phyloP scores from a whole-genome alignment of 2,113 vertebrate genomes.

The Aix galericulata region DNA sequence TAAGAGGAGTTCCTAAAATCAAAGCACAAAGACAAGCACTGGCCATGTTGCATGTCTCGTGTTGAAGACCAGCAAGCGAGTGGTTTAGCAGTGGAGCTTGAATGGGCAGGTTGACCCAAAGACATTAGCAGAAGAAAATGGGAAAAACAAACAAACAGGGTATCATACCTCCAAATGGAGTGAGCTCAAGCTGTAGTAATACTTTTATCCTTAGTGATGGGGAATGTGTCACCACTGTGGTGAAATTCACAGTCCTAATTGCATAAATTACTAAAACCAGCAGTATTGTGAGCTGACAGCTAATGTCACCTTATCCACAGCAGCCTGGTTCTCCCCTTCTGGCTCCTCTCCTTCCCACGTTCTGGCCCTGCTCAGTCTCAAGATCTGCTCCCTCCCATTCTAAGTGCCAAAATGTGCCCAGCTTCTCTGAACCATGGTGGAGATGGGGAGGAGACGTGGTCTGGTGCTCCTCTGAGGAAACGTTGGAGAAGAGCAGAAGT shows the following conservation, averaged over 20 bases:
- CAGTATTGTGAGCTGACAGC: background rate
- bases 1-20: conserved; percentile 53
- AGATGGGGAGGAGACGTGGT: background rate
- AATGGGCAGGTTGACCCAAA: background rate
- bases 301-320: background rate
- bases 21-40: conserved; percentile 10
- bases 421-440: background rate
- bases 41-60: background rate
- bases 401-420: background rate
- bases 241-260: background rate
- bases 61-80: background rate
- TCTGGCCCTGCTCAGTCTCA: background rate
- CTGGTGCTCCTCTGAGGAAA: background rate
- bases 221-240: background rate
- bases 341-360: background rate
- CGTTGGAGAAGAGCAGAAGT: background rate
- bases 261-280: background rate
- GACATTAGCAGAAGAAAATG: background rate
- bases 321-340: background rate
- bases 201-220: background rate
- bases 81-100: background rate
- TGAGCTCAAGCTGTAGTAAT: background rate
- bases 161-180: background rate
- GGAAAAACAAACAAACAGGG: background rate
- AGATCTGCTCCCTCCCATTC: background rate